Percentiles rank a stretch among this genome's conserved stretches.
Conservation (phyloP, 2,888 invertebrate species). For the Cheilosia variabilis region DNA sequence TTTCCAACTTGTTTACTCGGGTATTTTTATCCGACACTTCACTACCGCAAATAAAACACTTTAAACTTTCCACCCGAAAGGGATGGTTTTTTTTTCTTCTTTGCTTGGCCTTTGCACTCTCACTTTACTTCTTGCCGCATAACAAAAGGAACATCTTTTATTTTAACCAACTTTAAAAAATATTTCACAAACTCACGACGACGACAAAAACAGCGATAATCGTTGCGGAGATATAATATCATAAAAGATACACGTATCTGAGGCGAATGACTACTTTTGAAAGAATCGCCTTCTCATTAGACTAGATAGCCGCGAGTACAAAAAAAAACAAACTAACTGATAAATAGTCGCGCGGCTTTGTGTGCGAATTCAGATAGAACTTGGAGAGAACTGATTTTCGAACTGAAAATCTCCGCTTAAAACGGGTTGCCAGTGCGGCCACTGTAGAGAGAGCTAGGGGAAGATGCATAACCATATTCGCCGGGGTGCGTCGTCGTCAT, state of each 20-base stretch:
- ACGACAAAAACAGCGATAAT: no score
- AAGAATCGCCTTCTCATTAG: not conserved
- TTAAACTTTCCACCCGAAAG: conserved; percentile 1
- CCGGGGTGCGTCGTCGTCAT: conserved; percentile 73
- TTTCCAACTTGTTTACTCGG: conserved; percentile 17
- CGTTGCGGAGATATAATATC: no score
- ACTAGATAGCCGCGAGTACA: conserved; percentile 11
- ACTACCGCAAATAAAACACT: conserved; percentile 37
- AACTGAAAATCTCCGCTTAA: conserved; percentile 54
- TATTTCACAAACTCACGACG: no score
- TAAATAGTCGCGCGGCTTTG: conserved; percentile 12
- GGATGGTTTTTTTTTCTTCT: not conserved
- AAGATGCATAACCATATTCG: conserved; percentile 24
- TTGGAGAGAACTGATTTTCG: conserved; percentile 58
- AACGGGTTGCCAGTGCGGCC: conserved; percentile 45
- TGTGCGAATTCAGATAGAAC: conserved; percentile 53
- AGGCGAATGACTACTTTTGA: no score
- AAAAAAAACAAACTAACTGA: not conserved
- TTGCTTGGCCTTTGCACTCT: not conserved
- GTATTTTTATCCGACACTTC: conserved; percentile 38
- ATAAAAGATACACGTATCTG: no score
- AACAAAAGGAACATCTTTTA: conserved; percentile 1
- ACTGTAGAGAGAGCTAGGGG: conserved; percentile 31
- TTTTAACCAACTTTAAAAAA: no score
- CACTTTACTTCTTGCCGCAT: conserved; percentile 10